Conservation (phyloP, 2,113 vertebrate species). For the Holacanthus passer region DNA sequence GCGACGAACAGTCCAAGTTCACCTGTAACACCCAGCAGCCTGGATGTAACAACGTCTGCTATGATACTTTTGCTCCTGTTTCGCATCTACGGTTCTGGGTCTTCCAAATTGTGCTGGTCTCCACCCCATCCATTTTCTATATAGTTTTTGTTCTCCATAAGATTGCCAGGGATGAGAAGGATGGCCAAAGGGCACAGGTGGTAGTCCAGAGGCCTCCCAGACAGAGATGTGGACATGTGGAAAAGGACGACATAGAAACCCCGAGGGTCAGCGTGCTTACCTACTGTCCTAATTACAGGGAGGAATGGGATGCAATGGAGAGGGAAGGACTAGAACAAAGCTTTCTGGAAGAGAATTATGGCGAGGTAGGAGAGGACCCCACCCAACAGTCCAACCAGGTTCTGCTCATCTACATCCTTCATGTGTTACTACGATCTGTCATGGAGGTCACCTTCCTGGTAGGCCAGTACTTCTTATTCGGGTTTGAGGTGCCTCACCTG, state of each 20-base stretch:
- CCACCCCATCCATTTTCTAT: conserved; percentile 80
- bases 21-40: conserved; percentile 82
- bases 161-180: conserved; percentile 79
- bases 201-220: conserved; percentile 28
- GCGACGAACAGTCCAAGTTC: conserved; percentile 81
- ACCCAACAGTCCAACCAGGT: conserved; percentile 70
- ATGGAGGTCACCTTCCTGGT: conserved; percentile 77
- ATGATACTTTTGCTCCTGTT: conserved; percentile 75
- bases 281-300: conserved; percentile 43
- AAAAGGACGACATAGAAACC: conserved; percentile 22
- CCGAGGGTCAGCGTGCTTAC: conserved; percentile 19
- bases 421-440: conserved; percentile 67
- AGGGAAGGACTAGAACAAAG: conserved; percentile 48
- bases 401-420: conserved; percentile 74
- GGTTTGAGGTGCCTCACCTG: conserved; percentile 76
- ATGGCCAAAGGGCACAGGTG: conserved; percentile 54
- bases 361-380: conserved; percentile 63
- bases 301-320: conserved; percentile 52
- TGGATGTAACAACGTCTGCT: conserved; percentile 80
- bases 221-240: neutral
- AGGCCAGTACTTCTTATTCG: conserved; percentile 77
- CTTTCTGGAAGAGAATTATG: conserved; percentile 62
- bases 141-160: conserved; percentile 81
- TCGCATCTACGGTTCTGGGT: conserved; percentile 81
- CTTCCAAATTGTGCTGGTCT: conserved; percentile 82